Percentiles rank a stretch among this genome's conserved stretches.
Conservation (phyloP, 2,797 vertebrate species). For the Phoeniculus purpureus region DNA sequence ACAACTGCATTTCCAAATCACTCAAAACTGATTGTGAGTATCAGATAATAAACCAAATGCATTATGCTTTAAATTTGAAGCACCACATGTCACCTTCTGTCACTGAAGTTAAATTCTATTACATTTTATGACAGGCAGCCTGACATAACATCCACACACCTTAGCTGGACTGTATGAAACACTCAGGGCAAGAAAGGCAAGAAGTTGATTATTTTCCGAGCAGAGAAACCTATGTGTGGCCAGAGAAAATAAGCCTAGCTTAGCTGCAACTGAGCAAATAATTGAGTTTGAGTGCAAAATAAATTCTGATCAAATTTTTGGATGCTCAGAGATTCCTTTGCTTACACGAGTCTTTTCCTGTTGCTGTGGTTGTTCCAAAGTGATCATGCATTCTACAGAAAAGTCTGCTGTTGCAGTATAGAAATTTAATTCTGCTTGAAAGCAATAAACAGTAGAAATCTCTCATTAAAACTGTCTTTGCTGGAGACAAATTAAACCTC, state of each 20-base stretch:
- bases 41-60: neutral
- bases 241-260: neutral
- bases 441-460: neutral
- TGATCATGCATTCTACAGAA: neutral
- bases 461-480: neutral
- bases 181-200: neutral
- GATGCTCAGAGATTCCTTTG: neutral
- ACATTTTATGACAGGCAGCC: neutral
- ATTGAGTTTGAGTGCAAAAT: neutral
- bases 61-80: constrained; percentile 34
- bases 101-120: constrained; percentile 16
- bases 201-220: neutral
- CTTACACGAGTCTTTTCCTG: neutral
- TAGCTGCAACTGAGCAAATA: neutral
- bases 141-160: constrained; percentile 25
- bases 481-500: neutral
- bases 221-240: neutral
- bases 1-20: constrained; percentile 1
- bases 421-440: neutral
- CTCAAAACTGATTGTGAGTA: neutral
- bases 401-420: neutral
- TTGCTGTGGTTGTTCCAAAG: neutral
- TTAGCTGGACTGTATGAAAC: neutral
- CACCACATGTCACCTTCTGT: constrained; percentile 2
- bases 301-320: neutral